Evolutionary conservation across 1,140 invertebrate genomes (phyloP).

Genomic region (Euura saliciscinereae): DNA sequence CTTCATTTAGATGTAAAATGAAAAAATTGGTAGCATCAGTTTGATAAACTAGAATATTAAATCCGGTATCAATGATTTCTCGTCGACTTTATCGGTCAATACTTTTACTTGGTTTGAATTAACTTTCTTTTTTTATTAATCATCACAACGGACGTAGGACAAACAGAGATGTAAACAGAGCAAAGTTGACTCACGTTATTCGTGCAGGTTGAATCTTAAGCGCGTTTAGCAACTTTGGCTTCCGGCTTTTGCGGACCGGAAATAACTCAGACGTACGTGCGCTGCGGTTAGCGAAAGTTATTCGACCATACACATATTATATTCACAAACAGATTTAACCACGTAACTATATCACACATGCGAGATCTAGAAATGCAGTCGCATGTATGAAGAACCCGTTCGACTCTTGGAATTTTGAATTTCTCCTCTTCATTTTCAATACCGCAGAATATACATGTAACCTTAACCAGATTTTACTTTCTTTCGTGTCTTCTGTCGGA

Average conservation of each 20-base stretch:
- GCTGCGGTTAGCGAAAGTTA: background rate
- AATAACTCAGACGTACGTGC: background rate
- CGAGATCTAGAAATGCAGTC: background rate
- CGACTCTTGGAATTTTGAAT: background rate
- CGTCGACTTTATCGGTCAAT: background rate
- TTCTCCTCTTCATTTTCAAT: background rate
- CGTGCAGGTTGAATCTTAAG: background rate
- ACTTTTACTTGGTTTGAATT: background rate
- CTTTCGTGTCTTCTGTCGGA: no score
- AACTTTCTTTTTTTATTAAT: conserved; percentile 8
- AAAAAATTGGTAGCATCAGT: no score
- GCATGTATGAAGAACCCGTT: background rate
- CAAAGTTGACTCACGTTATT: background rate
- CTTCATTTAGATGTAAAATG: no score
- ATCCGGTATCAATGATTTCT: no score
- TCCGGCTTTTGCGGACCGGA: background rate
- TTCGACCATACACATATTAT: background rate
- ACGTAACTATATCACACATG: background rate
- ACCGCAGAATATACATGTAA: background rate
- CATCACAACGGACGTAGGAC: background rate
- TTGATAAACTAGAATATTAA: no score
- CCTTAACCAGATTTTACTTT: background rate
- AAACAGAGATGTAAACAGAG: background rate
- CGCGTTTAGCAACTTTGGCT: background rate
- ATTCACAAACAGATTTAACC: background rate